These are phyloP conservation scores for Aspidiotus rigidus DNA, from an alignment of 2,888 invertebrate species.

Conservation along the genomic window DNA sequence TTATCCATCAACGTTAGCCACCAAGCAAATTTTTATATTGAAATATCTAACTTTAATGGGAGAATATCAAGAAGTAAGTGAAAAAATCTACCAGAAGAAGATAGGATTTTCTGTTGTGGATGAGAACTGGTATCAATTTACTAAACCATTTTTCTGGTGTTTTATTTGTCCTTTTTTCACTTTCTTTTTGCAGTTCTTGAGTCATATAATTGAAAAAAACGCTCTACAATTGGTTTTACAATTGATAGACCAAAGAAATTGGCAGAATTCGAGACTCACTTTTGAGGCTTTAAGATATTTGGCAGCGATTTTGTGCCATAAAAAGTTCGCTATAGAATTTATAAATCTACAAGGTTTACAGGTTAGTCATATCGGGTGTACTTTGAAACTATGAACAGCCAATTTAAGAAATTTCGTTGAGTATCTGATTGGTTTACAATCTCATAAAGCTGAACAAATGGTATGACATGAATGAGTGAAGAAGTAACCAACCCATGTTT, in stretches of 20 bases:
- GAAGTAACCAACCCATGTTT: no score
- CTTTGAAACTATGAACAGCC: no score
- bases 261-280: constrained; percentile 55
- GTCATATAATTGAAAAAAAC: constrained; percentile 85
- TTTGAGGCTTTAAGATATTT: constrained; percentile 95
- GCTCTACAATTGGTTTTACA: constrained; percentile 82
- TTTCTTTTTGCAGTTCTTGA: constrained; percentile 58
- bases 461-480: no score
- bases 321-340: constrained; percentile 95
- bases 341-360: constrained; percentile 78
- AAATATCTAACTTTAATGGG: constrained; percentile 94
- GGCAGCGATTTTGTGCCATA: constrained; percentile 89
- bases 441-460: no score
- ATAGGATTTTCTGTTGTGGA: not conserved
- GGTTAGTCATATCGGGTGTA: constrained; percentile 41
- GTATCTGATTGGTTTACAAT: no score
- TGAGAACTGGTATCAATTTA: not conserved
- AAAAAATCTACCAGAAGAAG: not conserved
- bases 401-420: no score
- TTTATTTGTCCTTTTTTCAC: constrained; percentile 14
- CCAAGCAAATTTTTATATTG: constrained; percentile 84
- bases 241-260: constrained; percentile 59
- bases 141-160: not conserved
- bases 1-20: constrained; percentile 77
- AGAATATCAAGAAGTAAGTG: constrained; percentile 81